Conservation (phyloP, 2,797 vertebrate genomes). For the Gallirallus australis region DNA sequence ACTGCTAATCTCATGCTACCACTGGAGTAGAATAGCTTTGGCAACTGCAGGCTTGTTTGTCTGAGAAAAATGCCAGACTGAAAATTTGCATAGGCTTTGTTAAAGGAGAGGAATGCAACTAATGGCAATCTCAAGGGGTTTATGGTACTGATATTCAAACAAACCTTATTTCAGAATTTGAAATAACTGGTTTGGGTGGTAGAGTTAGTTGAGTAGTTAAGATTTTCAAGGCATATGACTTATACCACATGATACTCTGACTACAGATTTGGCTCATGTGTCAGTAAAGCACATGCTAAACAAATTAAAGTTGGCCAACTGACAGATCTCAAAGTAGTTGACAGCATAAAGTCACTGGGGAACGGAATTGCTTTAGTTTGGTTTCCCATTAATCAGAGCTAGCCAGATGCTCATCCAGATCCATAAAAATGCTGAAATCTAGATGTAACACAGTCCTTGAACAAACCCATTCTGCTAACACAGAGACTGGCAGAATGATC, state of each 20-base stretch:
- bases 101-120: not conserved
- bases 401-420: conserved; percentile 20
- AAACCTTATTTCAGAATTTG: not conserved
- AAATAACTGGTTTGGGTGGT: not conserved
- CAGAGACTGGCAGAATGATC: not conserved
- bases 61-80: not conserved
- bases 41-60: not conserved
- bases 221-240: not conserved
- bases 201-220: not conserved
- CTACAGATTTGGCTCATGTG: conserved; percentile 1
- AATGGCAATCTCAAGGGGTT: not conserved
- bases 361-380: conserved; percentile 15
- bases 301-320: not conserved
- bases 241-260: not conserved
- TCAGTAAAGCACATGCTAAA: conserved; percentile 33
- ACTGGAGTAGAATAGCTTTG: not conserved
- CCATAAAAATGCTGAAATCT: not conserved
- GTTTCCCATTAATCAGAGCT: conserved; percentile 28
- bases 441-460: not conserved
- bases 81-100: not conserved
- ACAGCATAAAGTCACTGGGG: conserved; percentile 33
- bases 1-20: not conserved
- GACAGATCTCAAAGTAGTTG: conserved; percentile 21
- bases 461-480: not conserved
- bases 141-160: not conserved